Evolutionary conservation across 2,888 invertebrate species (phyloP).

Genomic region (Diploptera punctata): DNA sequence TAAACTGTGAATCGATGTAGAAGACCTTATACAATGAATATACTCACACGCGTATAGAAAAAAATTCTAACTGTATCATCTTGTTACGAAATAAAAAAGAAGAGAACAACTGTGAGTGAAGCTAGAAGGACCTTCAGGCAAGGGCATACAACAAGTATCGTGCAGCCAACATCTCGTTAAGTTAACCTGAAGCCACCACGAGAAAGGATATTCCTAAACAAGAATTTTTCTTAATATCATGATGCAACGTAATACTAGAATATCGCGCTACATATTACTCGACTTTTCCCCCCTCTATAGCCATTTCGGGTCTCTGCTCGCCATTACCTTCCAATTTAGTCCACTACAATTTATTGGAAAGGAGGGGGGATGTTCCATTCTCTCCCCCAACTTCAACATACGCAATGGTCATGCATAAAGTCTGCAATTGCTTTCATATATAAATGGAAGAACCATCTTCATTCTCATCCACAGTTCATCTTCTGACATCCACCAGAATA

Average conservation of each 20-base stretch:
- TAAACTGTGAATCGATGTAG: too few species aligned
- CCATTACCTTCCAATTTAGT: slow-evolving; percentile 20
- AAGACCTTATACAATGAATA: too few species aligned
- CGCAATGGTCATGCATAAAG: slow-evolving; percentile 12
- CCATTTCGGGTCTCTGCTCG: neutral
- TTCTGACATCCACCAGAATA: slow-evolving; percentile 14
- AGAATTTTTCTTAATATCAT: neutral
- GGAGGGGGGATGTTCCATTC: neutral
- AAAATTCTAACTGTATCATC: slow-evolving; percentile 2
- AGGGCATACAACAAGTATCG: slow-evolving; percentile 10
- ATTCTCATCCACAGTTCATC: slow-evolving; percentile 17
- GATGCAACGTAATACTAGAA: slow-evolving; percentile 3
- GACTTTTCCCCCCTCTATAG: neutral
- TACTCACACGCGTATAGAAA: too few species aligned
- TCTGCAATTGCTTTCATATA: neutral
- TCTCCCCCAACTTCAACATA: neutral
- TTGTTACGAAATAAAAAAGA: slow-evolving; percentile 7
- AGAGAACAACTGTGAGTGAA: neutral
- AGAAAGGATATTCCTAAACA: neutral
- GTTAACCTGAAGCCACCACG: slow-evolving; percentile 3
- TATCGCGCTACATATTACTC: neutral
- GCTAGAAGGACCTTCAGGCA: slow-evolving; percentile 21
- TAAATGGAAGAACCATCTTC: slow-evolving; percentile 31
- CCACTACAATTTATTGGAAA: neutral
- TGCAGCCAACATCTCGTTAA: slow-evolving; percentile 13